phyloP scores from a whole-genome alignment of 1,140 invertebrate species.

The Leptoteleia sp. region DNA sequence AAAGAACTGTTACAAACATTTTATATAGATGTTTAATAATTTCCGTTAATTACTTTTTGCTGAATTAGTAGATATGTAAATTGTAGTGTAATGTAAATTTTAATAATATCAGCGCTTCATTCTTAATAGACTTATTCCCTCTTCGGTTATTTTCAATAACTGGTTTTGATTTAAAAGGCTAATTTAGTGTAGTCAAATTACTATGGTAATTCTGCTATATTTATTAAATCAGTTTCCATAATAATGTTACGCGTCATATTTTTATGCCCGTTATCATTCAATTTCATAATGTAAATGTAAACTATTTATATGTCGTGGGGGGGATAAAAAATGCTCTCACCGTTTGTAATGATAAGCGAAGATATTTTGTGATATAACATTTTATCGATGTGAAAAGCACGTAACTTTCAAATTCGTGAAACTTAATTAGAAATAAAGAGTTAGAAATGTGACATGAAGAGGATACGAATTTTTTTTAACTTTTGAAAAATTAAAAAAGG shows the following conservation, averaged over 20 bases:
- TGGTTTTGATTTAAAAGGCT: constrained; percentile 49
- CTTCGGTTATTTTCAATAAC: constrained; percentile 26
- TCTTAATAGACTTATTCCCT: constrained; percentile 34
- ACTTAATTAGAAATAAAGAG: no score
- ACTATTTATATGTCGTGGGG: no score
- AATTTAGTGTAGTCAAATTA: constrained; percentile 34
- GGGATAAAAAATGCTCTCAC: no score
- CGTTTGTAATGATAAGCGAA: no score
- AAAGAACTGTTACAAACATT: background rate
- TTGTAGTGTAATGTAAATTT: constrained; percentile 39
- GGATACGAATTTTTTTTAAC: no score
- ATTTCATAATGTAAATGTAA: background rate
- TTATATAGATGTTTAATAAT: background rate
- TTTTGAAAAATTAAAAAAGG: no score
- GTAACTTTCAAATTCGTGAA: no score
- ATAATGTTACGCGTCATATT: constrained; percentile 1
- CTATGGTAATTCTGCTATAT: constrained; percentile 26
- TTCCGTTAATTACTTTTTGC: constrained; percentile 17
- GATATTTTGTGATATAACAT: no score
- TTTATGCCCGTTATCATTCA: constrained; percentile 7
- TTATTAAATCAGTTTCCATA: constrained; percentile 29
- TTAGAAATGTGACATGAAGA: no score
- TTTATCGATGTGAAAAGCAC: no score
- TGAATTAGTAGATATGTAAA: constrained; percentile 24
- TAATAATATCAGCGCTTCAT: constrained; percentile 18